phyloP scores from a whole-genome alignment of 2,888 invertebrate genomes.

The Eupithecia exiguata region DNA sequence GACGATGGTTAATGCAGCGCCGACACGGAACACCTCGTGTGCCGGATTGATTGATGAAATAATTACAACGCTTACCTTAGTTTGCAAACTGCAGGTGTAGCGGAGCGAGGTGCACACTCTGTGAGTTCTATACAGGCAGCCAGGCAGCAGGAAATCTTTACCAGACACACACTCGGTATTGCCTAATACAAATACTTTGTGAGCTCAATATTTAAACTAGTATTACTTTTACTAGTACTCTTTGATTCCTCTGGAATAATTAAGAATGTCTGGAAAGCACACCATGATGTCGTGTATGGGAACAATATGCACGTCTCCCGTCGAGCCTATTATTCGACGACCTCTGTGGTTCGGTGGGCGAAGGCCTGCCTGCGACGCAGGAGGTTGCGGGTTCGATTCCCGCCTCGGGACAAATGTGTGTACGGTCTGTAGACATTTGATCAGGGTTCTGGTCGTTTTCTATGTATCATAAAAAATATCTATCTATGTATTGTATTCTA shows the following conservation, averaged over 20 bases:
- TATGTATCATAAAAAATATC: too few relatives aligned
- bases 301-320: background rate
- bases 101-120: background rate
- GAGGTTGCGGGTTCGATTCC: too few relatives aligned
- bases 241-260: background rate
- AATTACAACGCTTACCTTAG: slow-evolving; percentile 29
- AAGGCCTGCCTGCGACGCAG: too few relatives aligned
- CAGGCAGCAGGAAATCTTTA: too few relatives aligned
- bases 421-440: too few relatives aligned
- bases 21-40: slow-evolving; percentile 27
- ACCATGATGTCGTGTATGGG: background rate
- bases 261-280: background rate
- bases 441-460: too few relatives aligned
- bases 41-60: slow-evolving; percentile 34
- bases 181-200: background rate
- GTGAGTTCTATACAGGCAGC: background rate
- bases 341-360: too few relatives aligned
- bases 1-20: slow-evolving; percentile 34
- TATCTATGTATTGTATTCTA: too few relatives aligned
- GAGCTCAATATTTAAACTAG: background rate
- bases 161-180: background rate
- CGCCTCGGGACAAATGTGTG: too few relatives aligned
- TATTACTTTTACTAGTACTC: too few relatives aligned
- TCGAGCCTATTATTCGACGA: background rate
- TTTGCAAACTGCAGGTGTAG: background rate